Percentiles rank a stretch among this genome's conserved stretches.
phyloP scores from a whole-genome alignment of 23 tunicate species.

The Phallusia fumigata region DNA sequence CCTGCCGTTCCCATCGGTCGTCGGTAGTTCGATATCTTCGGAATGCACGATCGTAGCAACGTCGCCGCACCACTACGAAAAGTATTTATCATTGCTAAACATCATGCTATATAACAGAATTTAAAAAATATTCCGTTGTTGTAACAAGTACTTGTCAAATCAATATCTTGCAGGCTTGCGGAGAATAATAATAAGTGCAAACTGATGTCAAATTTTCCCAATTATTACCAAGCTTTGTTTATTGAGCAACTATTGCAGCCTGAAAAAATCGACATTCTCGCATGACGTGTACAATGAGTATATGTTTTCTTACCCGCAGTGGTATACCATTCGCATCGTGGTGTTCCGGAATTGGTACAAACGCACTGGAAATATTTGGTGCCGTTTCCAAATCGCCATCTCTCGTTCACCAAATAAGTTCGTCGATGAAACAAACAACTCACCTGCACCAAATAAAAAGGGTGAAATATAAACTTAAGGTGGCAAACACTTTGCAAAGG shows the following conservation, averaged over 20 bases:
- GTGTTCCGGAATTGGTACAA: constrained; percentile 33
- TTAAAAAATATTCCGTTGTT: no score
- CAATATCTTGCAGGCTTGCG: not conserved
- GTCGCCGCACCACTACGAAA: constrained; percentile 1
- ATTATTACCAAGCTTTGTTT: not conserved
- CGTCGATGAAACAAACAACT: constrained; percentile 42
- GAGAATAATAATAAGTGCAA: not conserved
- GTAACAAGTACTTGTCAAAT: not conserved
- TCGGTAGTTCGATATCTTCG: constrained; percentile 21
- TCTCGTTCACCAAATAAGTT: constrained; percentile 19
- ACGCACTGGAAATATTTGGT: constrained; percentile 47
- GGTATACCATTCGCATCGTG: constrained; percentile 54
- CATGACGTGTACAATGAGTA: no score
- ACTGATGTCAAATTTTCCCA: no score
- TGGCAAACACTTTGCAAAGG: no score
- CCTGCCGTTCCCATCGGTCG: constrained; percentile 38
- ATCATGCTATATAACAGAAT: not conserved
- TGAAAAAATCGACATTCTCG: no score
- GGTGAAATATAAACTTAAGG: no score
- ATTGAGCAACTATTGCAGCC: no score
- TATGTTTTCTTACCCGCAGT: constrained; percentile 18
- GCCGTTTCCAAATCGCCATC: constrained; percentile 32
- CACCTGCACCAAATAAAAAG: not conserved
- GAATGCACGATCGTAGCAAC: constrained; percentile 56
- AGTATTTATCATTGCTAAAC: not conserved